Evolutionary conservation across 2,113 vertebrate genomes (phyloP).

Genomic region (Atherinomorus stipes): DNA sequence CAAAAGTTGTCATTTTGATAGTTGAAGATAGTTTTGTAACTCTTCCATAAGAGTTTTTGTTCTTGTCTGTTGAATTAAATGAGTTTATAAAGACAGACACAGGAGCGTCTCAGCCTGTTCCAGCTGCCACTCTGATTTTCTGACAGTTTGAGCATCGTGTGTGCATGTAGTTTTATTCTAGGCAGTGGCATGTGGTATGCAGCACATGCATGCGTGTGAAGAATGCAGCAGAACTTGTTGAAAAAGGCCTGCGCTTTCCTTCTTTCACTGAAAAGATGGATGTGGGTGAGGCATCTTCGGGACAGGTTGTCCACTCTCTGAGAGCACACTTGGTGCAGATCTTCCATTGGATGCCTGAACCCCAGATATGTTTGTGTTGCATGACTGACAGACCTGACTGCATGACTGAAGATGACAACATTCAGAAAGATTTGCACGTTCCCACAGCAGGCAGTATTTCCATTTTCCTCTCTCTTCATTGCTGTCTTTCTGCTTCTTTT

Average conservation of each 20-base stretch:
- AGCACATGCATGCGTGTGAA: conserved; percentile 65
- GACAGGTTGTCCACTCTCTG: conserved; percentile 19
- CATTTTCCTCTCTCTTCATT: background rate
- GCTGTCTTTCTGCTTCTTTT: conserved; percentile 11
- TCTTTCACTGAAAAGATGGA: conserved; percentile 20
- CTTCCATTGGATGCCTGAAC: conserved; percentile 32
- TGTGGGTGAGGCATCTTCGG: conserved; percentile 41
- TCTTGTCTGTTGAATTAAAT: background rate
- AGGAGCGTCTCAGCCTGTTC: conserved; percentile 31
- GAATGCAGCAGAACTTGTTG: conserved; percentile 49
- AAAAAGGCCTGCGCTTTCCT: conserved; percentile 24
- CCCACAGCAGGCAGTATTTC: conserved; percentile 17
- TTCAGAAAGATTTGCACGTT: conserved; percentile 45
- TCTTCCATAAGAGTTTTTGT: background rate
- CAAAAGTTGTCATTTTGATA: too few relatives aligned
- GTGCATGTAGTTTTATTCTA: conserved; percentile 57
- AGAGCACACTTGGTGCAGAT: conserved; percentile 12
- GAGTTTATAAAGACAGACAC: background rate
- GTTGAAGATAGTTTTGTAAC: background rate
- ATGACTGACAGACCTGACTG: conserved; percentile 70
- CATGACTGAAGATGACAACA: conserved; percentile 60
- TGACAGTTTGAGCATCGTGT: conserved; percentile 9
- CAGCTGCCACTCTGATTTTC: conserved; percentile 5
- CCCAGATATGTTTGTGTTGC: conserved; percentile 44
- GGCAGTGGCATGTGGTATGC: conserved; percentile 49